A percentile compares a stretch with the other conserved stretches of the same genome.
Evolutionary conservation across 2,888 invertebrate species (phyloP).

Genomic region (Epinotia brunnichana): DNA sequence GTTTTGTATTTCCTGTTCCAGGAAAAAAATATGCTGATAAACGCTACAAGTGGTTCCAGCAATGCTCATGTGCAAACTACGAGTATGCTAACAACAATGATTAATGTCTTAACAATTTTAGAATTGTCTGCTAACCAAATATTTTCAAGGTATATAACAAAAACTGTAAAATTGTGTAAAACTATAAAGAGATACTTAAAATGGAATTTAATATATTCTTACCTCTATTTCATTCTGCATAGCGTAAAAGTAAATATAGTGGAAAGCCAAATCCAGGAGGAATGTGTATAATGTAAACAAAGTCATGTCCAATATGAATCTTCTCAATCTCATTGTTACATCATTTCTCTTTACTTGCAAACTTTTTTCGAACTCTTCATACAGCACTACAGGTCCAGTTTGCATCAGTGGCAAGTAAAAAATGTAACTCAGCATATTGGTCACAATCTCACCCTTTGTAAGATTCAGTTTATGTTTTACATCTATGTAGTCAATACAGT

Average conservation of each 20-base stretch:
- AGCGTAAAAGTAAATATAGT: conserved; percentile 92
- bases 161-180: neutral
- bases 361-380: conserved; percentile 86
- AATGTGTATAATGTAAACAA: conserved; percentile 87
- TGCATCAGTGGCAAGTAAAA: conserved; percentile 93
- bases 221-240: conserved; percentile 87
- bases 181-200: neutral
- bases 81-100: neutral
- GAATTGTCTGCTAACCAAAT: no score
- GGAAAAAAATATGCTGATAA: neutral
- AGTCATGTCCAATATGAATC: conserved; percentile 74
- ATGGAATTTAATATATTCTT: conserved; percentile 48
- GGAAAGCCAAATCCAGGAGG: conserved; percentile 88
- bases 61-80: no score
- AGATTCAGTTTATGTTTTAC: conserved; percentile 53
- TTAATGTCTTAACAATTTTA: no score
- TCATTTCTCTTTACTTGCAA: conserved; percentile 58
- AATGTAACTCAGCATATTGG: conserved; percentile 88
- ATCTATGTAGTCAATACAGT: conserved; percentile 84
- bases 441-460: conserved; percentile 52
- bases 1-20: neutral
- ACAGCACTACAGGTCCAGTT: conserved; percentile 92
- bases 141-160: neutral
- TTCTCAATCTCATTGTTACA: conserved; percentile 63
- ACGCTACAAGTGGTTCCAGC: neutral